These are phyloP conservation scores for Drosophila subsilvestris DNA, from an alignment of 2,888 invertebrate genomes.

Conservation along the genomic window DNA sequence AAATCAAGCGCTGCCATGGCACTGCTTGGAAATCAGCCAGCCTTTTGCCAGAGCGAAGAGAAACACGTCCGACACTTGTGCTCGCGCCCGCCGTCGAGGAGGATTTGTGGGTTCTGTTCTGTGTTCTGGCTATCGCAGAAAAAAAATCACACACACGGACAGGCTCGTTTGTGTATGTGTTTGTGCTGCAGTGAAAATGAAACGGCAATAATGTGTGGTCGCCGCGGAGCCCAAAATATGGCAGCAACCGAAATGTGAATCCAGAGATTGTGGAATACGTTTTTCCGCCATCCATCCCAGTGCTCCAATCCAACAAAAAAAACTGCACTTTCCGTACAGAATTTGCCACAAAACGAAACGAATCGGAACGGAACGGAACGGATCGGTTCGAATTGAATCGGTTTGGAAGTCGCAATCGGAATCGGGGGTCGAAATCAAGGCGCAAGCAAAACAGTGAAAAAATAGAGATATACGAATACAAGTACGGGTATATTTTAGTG, in stretches of 20 bases:
- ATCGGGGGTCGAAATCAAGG: conserved; percentile 16
- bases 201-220: conserved; percentile 63
- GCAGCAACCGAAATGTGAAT: conserved; percentile 35
- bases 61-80: conserved; percentile 65
- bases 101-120: conserved; percentile 65
- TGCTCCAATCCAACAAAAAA: not conserved
- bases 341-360: not conserved
- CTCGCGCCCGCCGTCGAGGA: conserved; percentile 60
- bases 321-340: not conserved
- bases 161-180: conserved; percentile 47
- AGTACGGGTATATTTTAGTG: conserved; percentile 67
- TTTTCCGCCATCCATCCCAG: not conserved
- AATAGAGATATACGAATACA: conserved; percentile 38
- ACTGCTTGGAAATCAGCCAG: conserved; percentile 72
- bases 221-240: conserved; percentile 43
- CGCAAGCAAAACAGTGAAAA: conserved; percentile 53
- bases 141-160: conserved; percentile 57
- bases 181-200: conserved; percentile 49
- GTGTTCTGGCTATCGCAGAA: conserved; percentile 61
- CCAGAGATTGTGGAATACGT: conserved; percentile 14
- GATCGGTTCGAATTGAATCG: not conserved
- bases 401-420: not conserved
- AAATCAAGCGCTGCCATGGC: conserved; percentile 54
- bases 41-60: conserved; percentile 74
- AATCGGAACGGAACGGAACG: not conserved